Conservation (phyloP, 2,113 vertebrate genomes). For the Chlamydotis undulata region DNA sequence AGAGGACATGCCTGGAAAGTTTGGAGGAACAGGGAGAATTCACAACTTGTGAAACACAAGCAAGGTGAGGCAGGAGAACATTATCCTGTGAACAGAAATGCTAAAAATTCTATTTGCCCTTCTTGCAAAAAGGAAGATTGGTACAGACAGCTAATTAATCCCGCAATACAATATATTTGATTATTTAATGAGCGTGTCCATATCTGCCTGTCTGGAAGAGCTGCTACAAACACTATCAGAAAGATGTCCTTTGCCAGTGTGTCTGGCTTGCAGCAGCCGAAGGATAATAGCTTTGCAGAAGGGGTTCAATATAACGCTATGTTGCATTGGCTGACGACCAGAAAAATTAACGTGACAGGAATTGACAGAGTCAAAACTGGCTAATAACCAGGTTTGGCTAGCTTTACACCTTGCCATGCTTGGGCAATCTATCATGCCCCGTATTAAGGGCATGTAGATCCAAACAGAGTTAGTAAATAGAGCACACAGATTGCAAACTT, state of each 20-base stretch:
- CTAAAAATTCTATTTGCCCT: background rate
- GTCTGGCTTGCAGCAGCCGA: background rate
- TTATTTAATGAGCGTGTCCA: background rate
- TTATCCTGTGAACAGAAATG: background rate
- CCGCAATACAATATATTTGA: background rate
- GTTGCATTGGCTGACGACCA: background rate
- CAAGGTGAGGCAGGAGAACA: background rate
- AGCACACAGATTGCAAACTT: background rate
- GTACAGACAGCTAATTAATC: slow-evolving; percentile 9
- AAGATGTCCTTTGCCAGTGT: background rate
- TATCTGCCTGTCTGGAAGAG: background rate
- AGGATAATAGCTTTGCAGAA: background rate
- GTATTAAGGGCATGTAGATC: fast-evolving
- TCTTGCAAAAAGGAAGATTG: background rate
- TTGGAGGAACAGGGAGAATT: background rate
- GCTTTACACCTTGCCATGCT: background rate
- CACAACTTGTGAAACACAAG: background rate
- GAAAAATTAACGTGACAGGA: background rate
- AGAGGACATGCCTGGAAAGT: background rate
- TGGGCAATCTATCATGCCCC: background rate
- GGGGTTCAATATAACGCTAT: background rate
- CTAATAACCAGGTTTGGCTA: background rate
- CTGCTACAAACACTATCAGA: background rate
- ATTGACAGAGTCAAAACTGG: background rate
- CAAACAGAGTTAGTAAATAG: background rate